A percentile compares a stretch with the other conserved stretches of the same genome.
phyloP scores from a whole-genome alignment of 2,888 invertebrate species.

The Catonia carolina region DNA sequence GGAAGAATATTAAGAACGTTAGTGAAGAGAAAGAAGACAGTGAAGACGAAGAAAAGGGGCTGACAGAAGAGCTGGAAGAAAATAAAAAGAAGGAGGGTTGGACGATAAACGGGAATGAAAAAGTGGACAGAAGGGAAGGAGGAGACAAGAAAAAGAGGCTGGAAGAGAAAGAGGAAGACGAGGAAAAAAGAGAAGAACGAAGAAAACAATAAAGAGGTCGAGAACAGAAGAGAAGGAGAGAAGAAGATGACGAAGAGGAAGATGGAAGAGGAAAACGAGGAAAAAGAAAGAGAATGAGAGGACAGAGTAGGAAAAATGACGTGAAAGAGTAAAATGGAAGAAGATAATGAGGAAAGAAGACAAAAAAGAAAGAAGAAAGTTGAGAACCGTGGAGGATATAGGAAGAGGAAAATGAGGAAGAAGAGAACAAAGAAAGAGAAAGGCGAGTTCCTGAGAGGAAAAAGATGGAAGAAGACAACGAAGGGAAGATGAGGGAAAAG shows the following conservation, averaged over 20 bases:
- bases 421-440: neutral
- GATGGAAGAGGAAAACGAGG: neutral
- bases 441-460: no score
- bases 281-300: neutral
- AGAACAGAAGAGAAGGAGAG: neutral
- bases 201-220: neutral
- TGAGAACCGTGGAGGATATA: neutral
- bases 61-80: neutral
- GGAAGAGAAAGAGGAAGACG: neutral
- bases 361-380: neutral
- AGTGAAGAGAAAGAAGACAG: neutral
- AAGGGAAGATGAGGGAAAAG: no score
- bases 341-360: neutral
- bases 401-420: neutral
- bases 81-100: neutral
- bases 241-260: neutral
- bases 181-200: neutral
- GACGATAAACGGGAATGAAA: neutral
- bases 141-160: neutral
- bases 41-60: neutral
- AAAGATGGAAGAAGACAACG: no score
- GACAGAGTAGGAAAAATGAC: neutral
- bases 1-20: neutral
- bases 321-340: neutral
- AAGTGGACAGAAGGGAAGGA: neutral